Base-by-base conservation (phyloP, 2,113 vertebrate species). In the Sceloporus tristichus region DNA sequence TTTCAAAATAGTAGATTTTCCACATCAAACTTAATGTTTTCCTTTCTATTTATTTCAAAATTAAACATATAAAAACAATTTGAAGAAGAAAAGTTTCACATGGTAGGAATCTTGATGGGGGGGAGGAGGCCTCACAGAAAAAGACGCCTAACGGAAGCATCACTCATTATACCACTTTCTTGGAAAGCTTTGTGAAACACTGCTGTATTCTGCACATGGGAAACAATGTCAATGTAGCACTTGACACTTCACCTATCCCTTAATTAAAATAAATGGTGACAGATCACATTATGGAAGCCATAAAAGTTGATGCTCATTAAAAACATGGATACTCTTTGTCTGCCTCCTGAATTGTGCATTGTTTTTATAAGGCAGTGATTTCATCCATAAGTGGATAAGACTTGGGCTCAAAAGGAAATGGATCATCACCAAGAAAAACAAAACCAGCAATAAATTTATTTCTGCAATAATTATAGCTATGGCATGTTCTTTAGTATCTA, bases 151-250 rank as follows among this genome's bases (percentile, higher is more conserved):
- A 74, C 73, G 91, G 68, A 87, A 93, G 90, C 53, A 86, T 14
- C 86, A 48, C 1, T 86, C 42, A 90, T 85, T 93, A 66, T 65
- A 91, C 89, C 87, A 92, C 68, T 80, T 87, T 82, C 42, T 78
- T 93, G 93, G 92, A 93, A 94, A 90, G 88, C 71, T 87, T 91
- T 89, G 92, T 38, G 84, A 93, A 78, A 93, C 89, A 91, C 77
- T 88, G n/a, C 59, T 92, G 78, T 85, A 76, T 89, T 91, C 76
- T 86, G 74, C 87, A 85, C 82, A 89, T 7, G 14, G 76, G 92
- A 89, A 85, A 90, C 91, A 92, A 92, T 76, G 71, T 87, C 87
- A 86, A 62, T 85, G 82, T 66, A 91, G 62, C 71, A 91, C 82
- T 92, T 29, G 42, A 93, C 42, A 84, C 68, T 93, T 92, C 82